Base-by-base conservation (phyloP, 2,113 vertebrate species). In the Brachypodius melanocephalos region DNA sequence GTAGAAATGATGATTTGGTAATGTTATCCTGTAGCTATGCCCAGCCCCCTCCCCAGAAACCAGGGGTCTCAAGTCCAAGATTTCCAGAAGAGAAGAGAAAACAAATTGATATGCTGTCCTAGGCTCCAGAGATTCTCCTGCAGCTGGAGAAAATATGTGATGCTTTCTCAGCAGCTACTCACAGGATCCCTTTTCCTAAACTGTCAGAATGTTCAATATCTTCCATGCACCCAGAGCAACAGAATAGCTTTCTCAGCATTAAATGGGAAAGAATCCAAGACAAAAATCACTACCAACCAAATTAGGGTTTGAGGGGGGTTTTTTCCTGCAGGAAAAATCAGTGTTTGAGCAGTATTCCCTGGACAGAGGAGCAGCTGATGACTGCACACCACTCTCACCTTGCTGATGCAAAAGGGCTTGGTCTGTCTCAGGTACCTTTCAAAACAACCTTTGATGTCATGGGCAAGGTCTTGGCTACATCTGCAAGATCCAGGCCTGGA, bases 181-280 rank as follows among this genome's bases (percentile, higher is more conserved):
- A 83, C 51, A 88, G 59, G 59, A 83, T 73, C 45, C 71, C 34
- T 91, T 73, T 75, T 89, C 88, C 85, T 72, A 79, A 85, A 82
- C 40, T 63, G 34, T 68, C 88, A 69, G 71, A 62, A 31, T 74
- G 21, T 66, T 93, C 79, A 58, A 40, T 90, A 93, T 66, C 63
- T 91, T 66, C 80, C 40, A n/a, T 36, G 45, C 21, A 94, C 31
- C 48, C 73, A 92, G 57, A 86, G 83, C 63, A 96, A 66, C 62
- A 82, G 76, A 89, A 91, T 10, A 89, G 71, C 54, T 95, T 80
- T 71, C 72, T 83, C 79, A 90, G 59, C 90, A 52, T 88, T 88
- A 62, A 77, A 77, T 34, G 43, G 72, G 59, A 95, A 94, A 88
- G 63, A 79, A 83, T 83, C 55, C 83, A 88, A 93, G 51, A 76